Base-by-base conservation (phyloP, 2,888 invertebrate species). In the Drosophila algonquin region DNA sequence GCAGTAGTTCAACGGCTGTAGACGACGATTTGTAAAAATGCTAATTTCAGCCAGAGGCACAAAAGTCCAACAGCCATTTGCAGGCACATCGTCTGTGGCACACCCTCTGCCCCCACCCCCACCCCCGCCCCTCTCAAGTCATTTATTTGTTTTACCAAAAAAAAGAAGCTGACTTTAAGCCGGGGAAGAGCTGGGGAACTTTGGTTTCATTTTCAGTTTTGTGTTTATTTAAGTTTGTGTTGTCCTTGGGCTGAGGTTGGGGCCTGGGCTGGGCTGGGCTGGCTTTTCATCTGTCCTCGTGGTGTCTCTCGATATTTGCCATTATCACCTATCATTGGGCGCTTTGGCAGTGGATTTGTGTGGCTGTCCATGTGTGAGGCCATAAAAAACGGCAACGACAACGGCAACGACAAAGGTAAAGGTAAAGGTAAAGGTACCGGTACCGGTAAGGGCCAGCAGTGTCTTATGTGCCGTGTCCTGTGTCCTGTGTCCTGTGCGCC, bases 291-390 rank as follows among this genome's bases (percentile, higher is more conserved):
- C 24, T 35, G 35, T 35, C 58, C 50, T 50, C 44, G 50, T 63
- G 40, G 40, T 63, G 47, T 32, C 63, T 63, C 40, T 63, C 32
- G 32, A 82, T 82, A 81, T 89, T 87, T 88, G 79, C 90, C 88
- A 89, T 90, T 90, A 90, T 90, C 90, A 90, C 90, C 90, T 89
- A 89, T 89, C 89, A 89, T 85, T 90, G 77, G 40, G 76, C 77
- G 79, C 84, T 87, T 89, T 88, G 81, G 78, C 77, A 70, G 56
- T 50, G 82, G 87, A 89, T 89, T 88, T 90, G 80, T 75, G 74
- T 77, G 75, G 73, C 58, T 57, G 65, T 58, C 56, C 68, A 52
- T 44, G 73, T 72, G 63, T 57, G 52, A 70, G 61, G 61, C 79
- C 79, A 84, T 84, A 84, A 85, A 89, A 87, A 75, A 81, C 85